Base-by-base conservation (phyloP, 2,888 invertebrate genomes). In the Parascotia fuliginaria region DNA sequence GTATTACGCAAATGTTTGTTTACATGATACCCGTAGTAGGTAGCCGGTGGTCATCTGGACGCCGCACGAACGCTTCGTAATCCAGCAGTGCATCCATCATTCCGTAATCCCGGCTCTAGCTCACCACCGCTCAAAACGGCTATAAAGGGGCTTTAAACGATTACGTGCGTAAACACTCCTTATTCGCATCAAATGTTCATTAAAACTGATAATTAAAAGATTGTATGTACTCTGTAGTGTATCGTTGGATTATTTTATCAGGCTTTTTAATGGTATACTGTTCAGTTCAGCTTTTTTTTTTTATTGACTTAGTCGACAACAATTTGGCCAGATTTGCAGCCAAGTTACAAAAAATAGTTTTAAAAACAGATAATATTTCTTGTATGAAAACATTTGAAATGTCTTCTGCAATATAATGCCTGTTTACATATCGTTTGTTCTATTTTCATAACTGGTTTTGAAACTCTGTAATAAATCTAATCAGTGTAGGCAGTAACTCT, bases 71-170 rank as follows among this genome's bases (percentile, higher is more conserved):
- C 75, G 75, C 33, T 56, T 61, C 64, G 74, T 85, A 84, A 84
- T 81, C 85, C 82, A 51, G 66, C 72, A 81, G 79, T 84, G 84
- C 84, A 84, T 85, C 82, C 80, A 84, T 85, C 85, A 84, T 77
- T 74, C 75, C 46, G 71, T 84, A 85, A 85, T 79, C 85, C 83
- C 47, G 70, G 77, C 76, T 75, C 78, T 74, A 76, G 79, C 78
- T 77, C 77, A 73, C 75, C 75, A 78, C 76, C 75, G 83, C 76
- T 82, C 81, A 81, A 78, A 81, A 79, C 69, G 79, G 81, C 78
- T 79, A 81, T 81, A 79, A 74, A 80, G 73, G 75, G 77, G 77
- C 77, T 82, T 82, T 79, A 77, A 70, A 65, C 75, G 84, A 83
- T 84, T 83, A 81, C 74, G 79, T 78, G 79, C 79, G 81, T 79